Percentiles rank a stretch among this genome's conserved stretches.
Conservation (phyloP, 2,797 vertebrate genomes). For the Cryptoprocta ferox region DNA sequence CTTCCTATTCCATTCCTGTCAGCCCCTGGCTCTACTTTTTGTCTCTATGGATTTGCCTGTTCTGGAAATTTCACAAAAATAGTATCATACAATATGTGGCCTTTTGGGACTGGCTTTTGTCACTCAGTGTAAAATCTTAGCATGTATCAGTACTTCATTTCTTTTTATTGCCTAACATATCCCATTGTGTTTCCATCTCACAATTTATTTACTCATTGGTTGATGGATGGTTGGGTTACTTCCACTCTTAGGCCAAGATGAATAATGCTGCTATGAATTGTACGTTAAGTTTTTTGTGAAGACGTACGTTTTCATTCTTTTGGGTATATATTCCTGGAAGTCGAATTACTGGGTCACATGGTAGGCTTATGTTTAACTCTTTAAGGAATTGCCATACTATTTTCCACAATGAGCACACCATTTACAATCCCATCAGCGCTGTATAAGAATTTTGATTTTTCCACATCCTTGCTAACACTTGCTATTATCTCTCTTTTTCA, state of each 20-base stretch:
- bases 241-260: neutral
- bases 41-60: neutral
- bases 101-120: neutral
- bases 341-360: neutral
- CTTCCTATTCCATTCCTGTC: neutral
- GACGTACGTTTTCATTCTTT: neutral
- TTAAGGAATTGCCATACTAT: neutral
- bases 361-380: neutral
- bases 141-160: neutral
- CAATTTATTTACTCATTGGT: neutral
- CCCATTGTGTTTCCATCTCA: neutral
- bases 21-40: neutral
- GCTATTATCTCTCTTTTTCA: neutral
- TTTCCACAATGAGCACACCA: neutral
- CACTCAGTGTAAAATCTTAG: neutral
- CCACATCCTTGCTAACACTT: neutral
- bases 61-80: neutral
- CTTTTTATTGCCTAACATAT: slow-evolving; percentile 14
- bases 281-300: neutral
- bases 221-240: neutral
- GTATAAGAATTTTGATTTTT: neutral
- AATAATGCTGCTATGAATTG: slow-evolving; percentile 22
- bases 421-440: neutral
- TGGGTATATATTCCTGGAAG: neutral
- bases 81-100: neutral